phyloP scores from a whole-genome alignment of 2,888 invertebrate genomes.

The Clivina fossor region DNA sequence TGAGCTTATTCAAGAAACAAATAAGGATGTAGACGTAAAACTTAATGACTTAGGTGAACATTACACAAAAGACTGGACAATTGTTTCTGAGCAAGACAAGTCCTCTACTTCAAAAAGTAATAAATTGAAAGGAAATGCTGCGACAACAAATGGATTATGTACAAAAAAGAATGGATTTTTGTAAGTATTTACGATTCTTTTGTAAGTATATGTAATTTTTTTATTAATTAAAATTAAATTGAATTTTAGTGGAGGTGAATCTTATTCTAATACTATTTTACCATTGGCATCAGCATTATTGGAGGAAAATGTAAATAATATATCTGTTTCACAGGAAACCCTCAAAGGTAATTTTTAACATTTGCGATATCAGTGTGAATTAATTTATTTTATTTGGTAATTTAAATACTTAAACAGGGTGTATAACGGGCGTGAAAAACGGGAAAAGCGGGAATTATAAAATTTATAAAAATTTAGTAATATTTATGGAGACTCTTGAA shows the following conservation, averaged over 20 bases:
- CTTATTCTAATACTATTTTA: conserved; percentile 14
- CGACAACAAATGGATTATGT: conserved; percentile 8
- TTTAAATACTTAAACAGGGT: too few relatives aligned
- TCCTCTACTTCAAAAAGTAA: conserved; percentile 14
- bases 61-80: conserved; percentile 85
- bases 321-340: too few relatives aligned
- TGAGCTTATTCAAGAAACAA: conserved; percentile 65
- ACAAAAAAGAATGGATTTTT: conserved; percentile 4
- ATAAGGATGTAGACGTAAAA: conserved; percentile 73
- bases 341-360: too few relatives aligned
- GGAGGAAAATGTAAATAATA: too few relatives aligned
- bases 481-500: too few relatives aligned
- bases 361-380: too few relatives aligned
- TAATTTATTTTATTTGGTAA: too few relatives aligned
- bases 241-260: conserved; percentile 20
- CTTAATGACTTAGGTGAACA: conserved; percentile 89
- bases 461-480: too few relatives aligned
- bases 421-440: too few relatives aligned
- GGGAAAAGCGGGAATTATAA: too few relatives aligned
- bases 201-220: too few relatives aligned
- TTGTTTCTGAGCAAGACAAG: conserved; percentile 52
- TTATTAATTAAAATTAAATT: conserved; percentile 4
- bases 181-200: too few relatives aligned
- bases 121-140: conserved; percentile 5
- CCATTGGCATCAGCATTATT: conserved; percentile 25